Base-by-base conservation (phyloP, 2,113 vertebrate species). In the Struthidea cinerea region DNA sequence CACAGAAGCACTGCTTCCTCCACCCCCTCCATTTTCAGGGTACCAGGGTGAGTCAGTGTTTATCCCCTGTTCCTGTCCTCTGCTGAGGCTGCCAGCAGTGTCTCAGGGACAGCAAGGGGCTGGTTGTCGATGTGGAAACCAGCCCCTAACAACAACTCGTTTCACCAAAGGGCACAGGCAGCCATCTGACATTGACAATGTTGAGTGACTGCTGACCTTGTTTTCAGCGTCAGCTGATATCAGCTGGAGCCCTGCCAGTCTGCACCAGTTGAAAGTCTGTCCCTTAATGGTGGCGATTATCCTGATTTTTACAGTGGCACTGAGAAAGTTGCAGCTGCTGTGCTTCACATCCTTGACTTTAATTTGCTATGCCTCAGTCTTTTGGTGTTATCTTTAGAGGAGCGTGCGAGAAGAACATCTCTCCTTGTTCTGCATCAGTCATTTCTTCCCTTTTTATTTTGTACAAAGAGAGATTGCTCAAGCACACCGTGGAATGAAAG, bases 181-280 rank as follows among this genome's bases (percentile, higher is more conserved):
- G 39, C 60, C 67, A 12, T 95, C 92, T 96, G 93, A 96, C 49
- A 33, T 75, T 90, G 96, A 86, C 53, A 17, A 35, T 3, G 35
- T 78, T 95, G 90, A 90, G 90, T 94, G 92, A 96, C 88, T 94
- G 92, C 93, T 95, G 92, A 95, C 90, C 93, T 93, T 96, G 93
- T 96, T 94, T 93, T 63, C 92, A 78, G 74, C 2, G 0, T 95
- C 96, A 97, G 93, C 95, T 97, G 96, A 88, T 95, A 84, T 1
- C 82, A 42, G 4, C 85, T 90, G 95, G 93, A 96, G 76, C 44
- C 61, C 68, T 91, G 96, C 92, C 96, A 94, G 86, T 93, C 81
- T 89, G 89, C 80, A 96, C 94, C 88, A 95, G 93, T 96, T 64
- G 85, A 90, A 94, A 94, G 90, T 88, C 93, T 92, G 85, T 63